A percentile compares a stretch with the other conserved stretches of the same genome.
Conservation (phyloP, 2,113 vertebrate species). For the Calcarius ornatus region DNA sequence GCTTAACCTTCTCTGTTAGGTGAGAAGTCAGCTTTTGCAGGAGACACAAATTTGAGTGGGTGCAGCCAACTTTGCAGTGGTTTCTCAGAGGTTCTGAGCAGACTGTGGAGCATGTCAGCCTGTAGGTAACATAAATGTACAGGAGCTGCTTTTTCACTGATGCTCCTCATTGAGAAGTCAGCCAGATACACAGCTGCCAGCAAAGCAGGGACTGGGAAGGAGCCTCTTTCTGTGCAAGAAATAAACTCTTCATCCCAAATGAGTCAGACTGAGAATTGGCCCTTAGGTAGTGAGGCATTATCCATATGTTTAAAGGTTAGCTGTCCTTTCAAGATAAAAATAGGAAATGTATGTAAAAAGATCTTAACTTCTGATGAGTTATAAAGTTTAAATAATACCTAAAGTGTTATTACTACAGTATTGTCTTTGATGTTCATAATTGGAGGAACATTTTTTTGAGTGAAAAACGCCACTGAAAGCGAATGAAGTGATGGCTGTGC, state of each 20-base stretch:
- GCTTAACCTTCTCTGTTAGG: not conserved
- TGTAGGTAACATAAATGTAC: not conserved
- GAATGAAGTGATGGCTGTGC: not conserved
- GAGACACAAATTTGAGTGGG: not conserved
- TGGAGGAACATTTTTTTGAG: not conserved
- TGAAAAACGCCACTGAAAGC: not conserved
- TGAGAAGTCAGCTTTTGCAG: not conserved
- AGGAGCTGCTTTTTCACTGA: not conserved
- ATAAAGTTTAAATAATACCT: not conserved
- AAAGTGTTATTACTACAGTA: not conserved
- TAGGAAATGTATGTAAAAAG: not conserved
- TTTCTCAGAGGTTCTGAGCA: not conserved
- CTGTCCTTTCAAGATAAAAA: not conserved
- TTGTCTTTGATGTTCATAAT: not conserved
- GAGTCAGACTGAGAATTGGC: not conserved
- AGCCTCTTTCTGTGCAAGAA: not conserved
- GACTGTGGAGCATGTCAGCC: not conserved
- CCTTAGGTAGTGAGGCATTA: not conserved
- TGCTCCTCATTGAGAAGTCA: not conserved
- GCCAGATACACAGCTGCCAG: fast-evolving
- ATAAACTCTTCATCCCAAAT: not conserved
- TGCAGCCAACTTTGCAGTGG: not conserved
- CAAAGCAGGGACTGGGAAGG: not conserved
- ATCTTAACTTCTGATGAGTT: not conserved
- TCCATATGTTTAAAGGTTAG: not conserved